Evolutionary conservation across 2,113 vertebrate species (phyloP).

Genomic region (Tautogolabrus adspersus): DNA sequence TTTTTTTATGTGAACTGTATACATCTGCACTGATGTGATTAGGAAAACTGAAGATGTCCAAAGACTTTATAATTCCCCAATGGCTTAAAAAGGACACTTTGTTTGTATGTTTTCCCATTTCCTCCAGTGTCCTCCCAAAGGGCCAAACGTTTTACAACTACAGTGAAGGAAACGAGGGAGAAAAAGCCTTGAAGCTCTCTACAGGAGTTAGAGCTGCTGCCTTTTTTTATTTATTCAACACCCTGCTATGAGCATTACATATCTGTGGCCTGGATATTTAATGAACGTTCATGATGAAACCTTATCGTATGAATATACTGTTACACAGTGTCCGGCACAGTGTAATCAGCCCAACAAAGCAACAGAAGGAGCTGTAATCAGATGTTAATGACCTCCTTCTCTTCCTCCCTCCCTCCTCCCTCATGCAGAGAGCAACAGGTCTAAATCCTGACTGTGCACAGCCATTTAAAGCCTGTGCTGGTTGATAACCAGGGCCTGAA

Average conservation of each 20-base stretch:
- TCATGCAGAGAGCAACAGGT: conserved; percentile 70
- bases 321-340: not conserved
- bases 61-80: conserved; percentile 2
- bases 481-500: conserved; percentile 31
- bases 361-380: conserved; percentile 56
- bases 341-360: conserved; percentile 27
- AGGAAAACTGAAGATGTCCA: not conserved
- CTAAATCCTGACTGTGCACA: conserved; percentile 31
- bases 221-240: not conserved
- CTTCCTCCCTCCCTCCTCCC: conserved; percentile 40
- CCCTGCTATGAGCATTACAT: conserved; percentile 14
- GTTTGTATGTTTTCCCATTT: conserved; percentile 65
- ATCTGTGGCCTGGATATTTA: not conserved
- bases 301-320: conserved; percentile 2
- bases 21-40: not conserved
- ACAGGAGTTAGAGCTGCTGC: not conserved
- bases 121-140: conserved; percentile 60
- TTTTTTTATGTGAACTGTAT: not conserved
- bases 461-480: conserved; percentile 17
- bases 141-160: not conserved
- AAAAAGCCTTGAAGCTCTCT: not conserved
- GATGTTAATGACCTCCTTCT: conserved; percentile 60
- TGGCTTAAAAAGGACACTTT: conserved; percentile 18
- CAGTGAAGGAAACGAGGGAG: conserved; percentile 29
- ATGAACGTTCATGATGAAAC: conserved; percentile 5